Base-by-base conservation (phyloP, 2,888 invertebrate species). In the Salpingus planirostris region DNA sequence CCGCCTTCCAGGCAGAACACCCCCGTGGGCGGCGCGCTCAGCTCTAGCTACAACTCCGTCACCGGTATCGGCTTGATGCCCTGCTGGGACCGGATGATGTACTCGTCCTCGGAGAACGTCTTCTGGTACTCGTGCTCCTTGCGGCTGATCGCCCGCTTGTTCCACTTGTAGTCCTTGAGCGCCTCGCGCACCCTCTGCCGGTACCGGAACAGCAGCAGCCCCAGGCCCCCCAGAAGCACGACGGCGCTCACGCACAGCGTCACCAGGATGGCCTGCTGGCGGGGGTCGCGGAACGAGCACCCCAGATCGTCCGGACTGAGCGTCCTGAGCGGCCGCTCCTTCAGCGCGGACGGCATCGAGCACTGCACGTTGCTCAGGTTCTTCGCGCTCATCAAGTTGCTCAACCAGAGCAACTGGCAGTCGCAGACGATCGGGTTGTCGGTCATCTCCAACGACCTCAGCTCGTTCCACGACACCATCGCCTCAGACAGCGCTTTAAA, bases 1-100 rank as follows among this genome's bases (percentile, higher is more conserved):
- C 47, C 53, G 2, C 62, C 63, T 48, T 63, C 66, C 71, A 82
- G 71, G 76, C 78, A 82, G 72, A 71, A 82, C 67, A 74, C 81
- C 78, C 72, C 79, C 71, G 65, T 55, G 53, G 76, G 80, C 71
- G 86, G 85, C 78, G 87, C 86, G 84, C 86, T 85, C 70, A 86
- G 83, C 76, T 88, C 87, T 87, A 88, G 88, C 87, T 88, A 89
- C 84, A 89, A 87, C 65, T 88, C 89, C 72, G 89, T 89, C 55
- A 88, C 87, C 49, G 89, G 89, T 57, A 88, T 83, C 11, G 85
- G 83, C 58, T 78, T 72, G 42, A 70, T 62, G 57, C 72, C 57
- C 56, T 64, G 66, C 43, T 66, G 67, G 42, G 78, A 73, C 33
- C 80, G 71, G 42, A 80, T 78, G 57, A 80, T 80, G 65, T 84